phyloP scores from a whole-genome alignment of 2,888 invertebrate genomes.

The Lamproptera curius region DNA sequence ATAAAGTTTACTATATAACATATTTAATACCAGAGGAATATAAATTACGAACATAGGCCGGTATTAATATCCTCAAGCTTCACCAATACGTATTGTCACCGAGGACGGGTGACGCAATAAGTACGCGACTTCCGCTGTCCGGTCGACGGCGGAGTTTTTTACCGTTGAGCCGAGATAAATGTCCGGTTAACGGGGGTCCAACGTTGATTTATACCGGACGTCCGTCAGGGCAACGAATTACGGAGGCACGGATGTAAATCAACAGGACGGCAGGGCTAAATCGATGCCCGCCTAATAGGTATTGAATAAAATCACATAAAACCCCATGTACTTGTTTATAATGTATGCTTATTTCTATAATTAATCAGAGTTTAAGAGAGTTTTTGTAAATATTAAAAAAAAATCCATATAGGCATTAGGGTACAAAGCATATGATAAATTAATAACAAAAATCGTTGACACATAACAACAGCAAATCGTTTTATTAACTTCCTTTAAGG shows the following conservation, averaged over 20 bases:
- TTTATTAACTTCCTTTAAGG: no score
- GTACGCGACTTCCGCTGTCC: constrained; percentile 33
- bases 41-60: not conserved
- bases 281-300: constrained; percentile 56
- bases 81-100: constrained; percentile 14
- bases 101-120: constrained; percentile 11
- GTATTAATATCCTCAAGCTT: constrained; percentile 1
- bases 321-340: no score
- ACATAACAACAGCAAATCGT: no score
- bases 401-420: no score
- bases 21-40: no score
- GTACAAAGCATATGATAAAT: no score
- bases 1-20: no score
- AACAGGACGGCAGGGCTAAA: constrained; percentile 49
- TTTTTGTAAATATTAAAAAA: no score
- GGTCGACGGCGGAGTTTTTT: constrained; percentile 55
- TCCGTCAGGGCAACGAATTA: constrained; percentile 73
- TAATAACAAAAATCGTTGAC: no score
- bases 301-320: constrained; percentile 35
- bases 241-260: constrained; percentile 70
- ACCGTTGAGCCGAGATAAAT: constrained; percentile 65
- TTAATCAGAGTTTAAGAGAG: no score
- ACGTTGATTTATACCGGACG: constrained; percentile 72
- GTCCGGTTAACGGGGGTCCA: constrained; percentile 73
- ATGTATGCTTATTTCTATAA: no score